phyloP scores from a whole-genome alignment of 2,888 invertebrate species.

The Amorpha juglandis region DNA sequence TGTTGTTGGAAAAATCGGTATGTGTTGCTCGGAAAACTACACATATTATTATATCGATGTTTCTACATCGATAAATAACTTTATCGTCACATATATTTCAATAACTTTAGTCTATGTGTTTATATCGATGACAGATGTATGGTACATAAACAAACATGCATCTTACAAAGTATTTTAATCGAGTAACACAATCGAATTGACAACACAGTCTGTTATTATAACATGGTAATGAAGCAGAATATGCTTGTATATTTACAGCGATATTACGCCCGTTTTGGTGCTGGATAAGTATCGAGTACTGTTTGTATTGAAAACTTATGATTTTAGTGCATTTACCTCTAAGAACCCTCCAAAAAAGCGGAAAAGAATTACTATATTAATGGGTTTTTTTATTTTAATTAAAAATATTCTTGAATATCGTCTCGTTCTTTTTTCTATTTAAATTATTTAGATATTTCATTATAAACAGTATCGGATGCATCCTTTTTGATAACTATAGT shows the following conservation, averaged over 20 bases:
- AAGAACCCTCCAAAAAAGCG: no score
- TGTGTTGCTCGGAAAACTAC: no score
- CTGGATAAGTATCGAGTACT: conserved; percentile 58
- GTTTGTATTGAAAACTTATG: conserved; percentile 46
- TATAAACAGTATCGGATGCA: conserved; percentile 54
- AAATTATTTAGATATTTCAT: conserved; percentile 32
- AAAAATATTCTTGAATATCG: no score
- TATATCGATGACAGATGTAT: neutral
- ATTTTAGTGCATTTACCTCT: neutral
- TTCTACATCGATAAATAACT: neutral
- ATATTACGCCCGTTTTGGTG: conserved; percentile 65
- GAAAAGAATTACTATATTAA: no score
- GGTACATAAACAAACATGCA: no score
- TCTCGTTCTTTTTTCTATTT: no score
- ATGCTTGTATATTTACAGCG: conserved; percentile 45
- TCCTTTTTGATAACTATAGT: conserved; percentile 45
- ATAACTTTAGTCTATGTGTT: neutral
- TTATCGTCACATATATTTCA: neutral
- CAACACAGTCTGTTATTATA: conserved; percentile 16
- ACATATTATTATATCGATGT: no score
- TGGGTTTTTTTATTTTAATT: no score
- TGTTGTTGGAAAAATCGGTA: no score
- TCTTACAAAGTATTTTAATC: neutral
- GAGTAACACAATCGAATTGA: conserved; percentile 1
- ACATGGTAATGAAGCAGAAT: conserved; percentile 29